phyloP scores from a whole-genome alignment of 2,113 vertebrate species.

The Piprites chloris region DNA sequence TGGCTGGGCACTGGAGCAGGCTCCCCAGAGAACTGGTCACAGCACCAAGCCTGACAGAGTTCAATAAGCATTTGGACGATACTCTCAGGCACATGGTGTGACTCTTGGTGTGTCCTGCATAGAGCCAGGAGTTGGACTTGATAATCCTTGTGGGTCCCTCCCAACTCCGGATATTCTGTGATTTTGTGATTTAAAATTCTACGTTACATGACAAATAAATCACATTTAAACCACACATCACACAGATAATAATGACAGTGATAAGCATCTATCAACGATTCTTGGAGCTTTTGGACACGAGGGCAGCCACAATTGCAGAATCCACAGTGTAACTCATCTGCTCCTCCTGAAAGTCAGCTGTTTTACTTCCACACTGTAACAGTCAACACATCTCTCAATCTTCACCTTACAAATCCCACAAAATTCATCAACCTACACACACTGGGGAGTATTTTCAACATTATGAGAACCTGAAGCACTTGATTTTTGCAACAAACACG shows the following conservation, averaged over 20 bases:
- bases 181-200: not conserved
- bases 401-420: not conserved
- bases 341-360: not conserved
- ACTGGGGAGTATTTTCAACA: not conserved
- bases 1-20: no score
- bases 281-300: not conserved
- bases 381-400: not conserved
- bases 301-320: not conserved
- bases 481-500: not conserved
- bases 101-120: not conserved
- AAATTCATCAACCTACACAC: not conserved
- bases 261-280: not conserved
- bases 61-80: not conserved
- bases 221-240: not conserved
- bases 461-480: not conserved
- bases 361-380: not conserved
- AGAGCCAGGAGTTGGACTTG: rapidly evolving
- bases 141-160: not conserved
- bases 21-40: not conserved
- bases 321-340: not conserved
- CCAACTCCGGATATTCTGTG: not conserved
- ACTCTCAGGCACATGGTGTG: not conserved
- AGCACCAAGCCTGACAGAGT: not conserved
- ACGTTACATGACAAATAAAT: not conserved
- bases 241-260: not conserved